Evolutionary conservation across 2,797 vertebrate species (phyloP).

Genomic region (Setipinna tenuifilis): DNA sequence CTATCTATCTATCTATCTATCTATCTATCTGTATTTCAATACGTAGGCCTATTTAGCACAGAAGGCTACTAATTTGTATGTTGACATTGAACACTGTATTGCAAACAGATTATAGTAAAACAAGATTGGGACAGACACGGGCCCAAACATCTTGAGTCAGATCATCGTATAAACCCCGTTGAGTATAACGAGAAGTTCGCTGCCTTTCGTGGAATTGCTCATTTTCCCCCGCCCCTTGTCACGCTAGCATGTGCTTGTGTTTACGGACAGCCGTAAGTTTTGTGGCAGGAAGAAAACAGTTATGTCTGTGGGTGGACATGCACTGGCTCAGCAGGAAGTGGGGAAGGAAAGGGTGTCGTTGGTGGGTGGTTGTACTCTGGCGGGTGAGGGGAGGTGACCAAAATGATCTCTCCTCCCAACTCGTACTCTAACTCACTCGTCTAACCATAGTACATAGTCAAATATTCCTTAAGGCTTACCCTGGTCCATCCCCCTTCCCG

Average conservation of each 20-base stretch:
- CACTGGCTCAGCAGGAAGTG: neutral
- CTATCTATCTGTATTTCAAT: too few relatives aligned
- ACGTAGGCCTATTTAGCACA: neutral
- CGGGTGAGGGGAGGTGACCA: neutral
- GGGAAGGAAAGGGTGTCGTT: neutral
- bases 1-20: neutral
- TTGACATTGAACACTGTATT: neutral
- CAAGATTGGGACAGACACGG: neutral
- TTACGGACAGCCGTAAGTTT: neutral
- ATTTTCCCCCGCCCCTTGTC: neutral
- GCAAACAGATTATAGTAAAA: too few relatives aligned
- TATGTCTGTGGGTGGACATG: neutral
- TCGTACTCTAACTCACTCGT: neutral
- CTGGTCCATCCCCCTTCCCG: neutral
- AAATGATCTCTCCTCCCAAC: neutral
- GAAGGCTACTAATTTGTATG: neutral
- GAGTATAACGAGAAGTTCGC: too few relatives aligned
- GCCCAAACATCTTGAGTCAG: too few relatives aligned
- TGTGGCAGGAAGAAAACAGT: neutral
- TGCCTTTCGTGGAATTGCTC: neutral
- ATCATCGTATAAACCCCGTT: too few relatives aligned
- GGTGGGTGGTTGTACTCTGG: neutral
- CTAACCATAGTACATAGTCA: conserved; percentile 4
- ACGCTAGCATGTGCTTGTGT: neutral
- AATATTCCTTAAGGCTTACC: neutral